Evolutionary conservation across 2,113 vertebrate species (phyloP).

Genomic region (Oryzias melastigma): DNA sequence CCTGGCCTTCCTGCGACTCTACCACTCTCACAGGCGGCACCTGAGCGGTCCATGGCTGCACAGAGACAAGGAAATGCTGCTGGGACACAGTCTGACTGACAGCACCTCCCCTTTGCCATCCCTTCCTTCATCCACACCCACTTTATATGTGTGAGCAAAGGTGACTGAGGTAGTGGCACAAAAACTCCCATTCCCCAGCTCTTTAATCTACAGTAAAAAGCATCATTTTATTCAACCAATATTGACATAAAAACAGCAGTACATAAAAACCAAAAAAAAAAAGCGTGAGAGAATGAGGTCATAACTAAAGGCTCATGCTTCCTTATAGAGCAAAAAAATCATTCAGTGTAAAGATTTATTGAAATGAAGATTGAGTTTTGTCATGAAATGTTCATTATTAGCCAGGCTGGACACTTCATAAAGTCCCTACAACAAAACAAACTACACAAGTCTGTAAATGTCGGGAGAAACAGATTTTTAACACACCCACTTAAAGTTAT

Average conservation of each 20-base stretch:
- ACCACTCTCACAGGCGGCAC: slow-evolving; percentile 79
- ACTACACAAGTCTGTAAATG: too few relatives aligned
- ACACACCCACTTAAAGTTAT: too few relatives aligned
- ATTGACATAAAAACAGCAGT: too few relatives aligned
- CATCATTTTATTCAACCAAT: too few relatives aligned
- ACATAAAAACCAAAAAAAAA: too few relatives aligned
- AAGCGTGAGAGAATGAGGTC: too few relatives aligned
- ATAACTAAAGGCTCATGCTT: too few relatives aligned
- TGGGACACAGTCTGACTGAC: slow-evolving; percentile 55
- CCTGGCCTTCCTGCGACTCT: slow-evolving; percentile 79
- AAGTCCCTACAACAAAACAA: too few relatives aligned
- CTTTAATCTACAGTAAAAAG: slow-evolving; percentile 1
- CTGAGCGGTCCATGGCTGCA: slow-evolving; percentile 70
- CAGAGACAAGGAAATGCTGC: slow-evolving; percentile 78
- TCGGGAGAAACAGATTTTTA: too few relatives aligned
- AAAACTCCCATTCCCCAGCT: background rate
- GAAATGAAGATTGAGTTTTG: background rate
- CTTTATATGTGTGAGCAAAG: slow-evolving; percentile 55
- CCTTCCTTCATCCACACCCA: slow-evolving; percentile 53
- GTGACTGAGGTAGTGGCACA: background rate
- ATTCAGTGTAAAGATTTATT: too few relatives aligned
- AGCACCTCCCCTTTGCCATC: slow-evolving; percentile 48
- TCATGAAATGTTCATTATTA: slow-evolving; percentile 1
- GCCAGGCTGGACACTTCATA: background rate
- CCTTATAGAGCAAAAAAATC: too few relatives aligned